Conservation (phyloP, 2,797 vertebrate species). For the Xenops minutus region DNA sequence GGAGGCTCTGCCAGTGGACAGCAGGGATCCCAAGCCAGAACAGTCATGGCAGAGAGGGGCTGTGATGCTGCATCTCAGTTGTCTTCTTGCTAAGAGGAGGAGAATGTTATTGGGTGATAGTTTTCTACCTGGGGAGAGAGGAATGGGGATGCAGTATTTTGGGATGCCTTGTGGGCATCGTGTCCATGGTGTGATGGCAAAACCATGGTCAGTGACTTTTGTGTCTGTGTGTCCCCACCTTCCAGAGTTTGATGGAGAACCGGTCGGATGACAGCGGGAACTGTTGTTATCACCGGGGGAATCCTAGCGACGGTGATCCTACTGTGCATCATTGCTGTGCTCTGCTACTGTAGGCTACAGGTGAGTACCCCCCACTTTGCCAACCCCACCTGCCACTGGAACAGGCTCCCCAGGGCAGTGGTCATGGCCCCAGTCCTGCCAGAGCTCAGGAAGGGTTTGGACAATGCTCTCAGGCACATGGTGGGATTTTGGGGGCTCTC, state of each 20-base stretch:
- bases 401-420: not conserved
- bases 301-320: slow-evolving; percentile 98
- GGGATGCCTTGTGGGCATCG: not conserved
- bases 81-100: not conserved
- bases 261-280: slow-evolving; percentile 99
- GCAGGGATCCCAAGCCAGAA: not conserved
- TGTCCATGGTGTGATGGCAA: fast-evolving
- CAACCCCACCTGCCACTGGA: not conserved
- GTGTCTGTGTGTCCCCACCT: not conserved
- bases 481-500: not conserved
- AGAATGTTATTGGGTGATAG: not conserved
- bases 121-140: not conserved
- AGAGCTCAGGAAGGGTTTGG: not conserved
- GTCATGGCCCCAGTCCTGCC: not conserved
- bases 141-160: not conserved
- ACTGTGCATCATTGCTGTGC: slow-evolving; percentile 95
- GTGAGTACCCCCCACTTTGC: slow-evolving; percentile 61
- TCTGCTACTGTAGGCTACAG: slow-evolving; percentile 99
- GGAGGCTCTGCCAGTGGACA: not conserved
- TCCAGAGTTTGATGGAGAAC: slow-evolving; percentile 95
- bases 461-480: not conserved
- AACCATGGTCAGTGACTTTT: not conserved
- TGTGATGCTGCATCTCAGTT: not conserved
- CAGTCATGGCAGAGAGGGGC: not conserved
- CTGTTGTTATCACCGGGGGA: slow-evolving; percentile 99